Evolutionary conservation across 1,140 invertebrate species (phyloP), one percentile per base, ranked within the genome.

Genomic region (Lordiphosa stackelbergi): DNA sequence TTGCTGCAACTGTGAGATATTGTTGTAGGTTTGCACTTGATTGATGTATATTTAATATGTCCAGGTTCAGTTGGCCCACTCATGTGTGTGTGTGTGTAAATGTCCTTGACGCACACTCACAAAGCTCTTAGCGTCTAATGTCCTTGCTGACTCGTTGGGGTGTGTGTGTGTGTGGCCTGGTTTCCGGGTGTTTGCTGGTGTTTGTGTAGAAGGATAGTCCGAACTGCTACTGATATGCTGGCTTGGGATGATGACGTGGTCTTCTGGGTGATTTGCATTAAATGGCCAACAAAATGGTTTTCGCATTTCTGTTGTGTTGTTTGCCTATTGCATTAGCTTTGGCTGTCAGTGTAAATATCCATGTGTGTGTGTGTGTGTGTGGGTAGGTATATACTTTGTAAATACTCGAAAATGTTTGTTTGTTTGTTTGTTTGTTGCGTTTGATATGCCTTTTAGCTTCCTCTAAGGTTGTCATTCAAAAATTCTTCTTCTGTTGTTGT

Each of bases 31-130:
- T 65, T 55, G 38, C 51, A 61, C 49, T 72, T 72, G 69, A 66
- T 68, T 69, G 59, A 70, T 73, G 69, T 68, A 46, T 68, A 73
- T 66, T 73, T 73, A 68, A 73, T 71, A 47, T 62, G 65, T 31
- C 35, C 42, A 34, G 38, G 66, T 42, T 24, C 52, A 41, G 43
- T 40, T 38, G 38, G 52, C 28, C 12, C 9, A 10, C 19, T 19
- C 31, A 48, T 22, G 55, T 37, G 24, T 35, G 38, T 51, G 42
- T 49, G 43, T 48, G 45, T 56, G 56, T 61, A 31, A 41, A 36
- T 61, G 61, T 64, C 61, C 61, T 64, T 64, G 61, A 64, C 42
- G 61, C 61, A 64, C 61, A 64, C 61, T 40, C 49, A 53, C 40
- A 64, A 31, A 42, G 13, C 12, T 9, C 40, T 42, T 16, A 13